Evolutionary conservation across 2,113 vertebrate species (phyloP).

Genomic region (Ciconia boyciana): DNA sequence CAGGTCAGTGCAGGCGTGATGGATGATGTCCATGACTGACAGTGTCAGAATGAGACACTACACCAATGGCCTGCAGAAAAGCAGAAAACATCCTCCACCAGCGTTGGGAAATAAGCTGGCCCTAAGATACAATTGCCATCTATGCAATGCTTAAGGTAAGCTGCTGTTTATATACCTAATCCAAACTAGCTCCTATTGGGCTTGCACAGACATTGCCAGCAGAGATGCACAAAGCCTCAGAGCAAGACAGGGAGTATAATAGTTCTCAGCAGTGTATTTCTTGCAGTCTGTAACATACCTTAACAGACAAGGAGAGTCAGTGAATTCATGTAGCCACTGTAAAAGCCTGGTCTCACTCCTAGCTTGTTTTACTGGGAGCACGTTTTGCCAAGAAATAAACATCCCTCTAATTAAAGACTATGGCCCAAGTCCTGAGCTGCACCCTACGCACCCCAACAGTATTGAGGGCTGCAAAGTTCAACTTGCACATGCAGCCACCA

Average conservation of each 20-base stretch:
- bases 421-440: not conserved
- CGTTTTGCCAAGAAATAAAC: not conserved
- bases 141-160: not conserved
- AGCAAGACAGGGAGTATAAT: not conserved
- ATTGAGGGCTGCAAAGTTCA: not conserved
- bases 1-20: not conserved
- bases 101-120: not conserved
- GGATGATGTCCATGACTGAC: not conserved
- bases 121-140: accelerated
- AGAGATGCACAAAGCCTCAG: not conserved
- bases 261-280: not conserved
- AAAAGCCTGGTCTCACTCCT: not conserved
- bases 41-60: not conserved
- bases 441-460: not conserved
- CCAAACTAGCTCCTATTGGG: not conserved
- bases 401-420: not conserved
- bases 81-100: not conserved
- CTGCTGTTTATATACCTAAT: not conserved
- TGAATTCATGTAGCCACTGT: not conserved
- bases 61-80: not conserved
- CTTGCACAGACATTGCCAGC: not conserved
- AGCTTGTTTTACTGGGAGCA: not conserved
- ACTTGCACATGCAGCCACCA: not conserved
- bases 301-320: not conserved
- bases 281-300: not conserved